These are phyloP conservation scores for Dasypogon diadema DNA, from an alignment of 2,888 invertebrate genomes.

Conservation along the genomic window DNA sequence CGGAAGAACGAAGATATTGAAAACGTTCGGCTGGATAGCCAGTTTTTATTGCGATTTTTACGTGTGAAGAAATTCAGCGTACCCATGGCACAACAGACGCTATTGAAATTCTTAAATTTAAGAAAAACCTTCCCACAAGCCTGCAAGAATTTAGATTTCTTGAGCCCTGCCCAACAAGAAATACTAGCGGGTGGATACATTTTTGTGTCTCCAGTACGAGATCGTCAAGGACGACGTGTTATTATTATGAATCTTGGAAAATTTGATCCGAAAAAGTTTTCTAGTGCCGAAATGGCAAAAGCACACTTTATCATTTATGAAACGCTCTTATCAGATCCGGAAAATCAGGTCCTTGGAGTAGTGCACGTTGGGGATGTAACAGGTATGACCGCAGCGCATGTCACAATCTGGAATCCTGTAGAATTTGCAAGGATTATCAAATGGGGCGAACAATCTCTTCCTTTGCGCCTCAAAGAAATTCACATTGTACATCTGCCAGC, in stretches of 20 bases:
- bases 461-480: conserved; percentile 83
- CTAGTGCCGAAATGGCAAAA: conserved; percentile 78
- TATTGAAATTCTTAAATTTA: conserved; percentile 82
- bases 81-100: conserved; percentile 81
- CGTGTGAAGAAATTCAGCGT: conserved; percentile 84
- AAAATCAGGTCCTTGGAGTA: conserved; percentile 81
- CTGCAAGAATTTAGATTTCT: conserved; percentile 75
- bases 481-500: conserved; percentile 79
- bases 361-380: conserved; percentile 79
- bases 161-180: conserved; percentile 73
- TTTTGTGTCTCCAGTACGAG: conserved; percentile 80
- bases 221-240: conserved; percentile 79
- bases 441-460: conserved; percentile 86
- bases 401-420: conserved; percentile 80
- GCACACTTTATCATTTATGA: conserved; percentile 81
- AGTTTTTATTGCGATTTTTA: conserved; percentile 80
- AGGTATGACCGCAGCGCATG: conserved; percentile 74
- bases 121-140: conserved; percentile 77
- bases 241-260: conserved; percentile 75
- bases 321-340: conserved; percentile 79
- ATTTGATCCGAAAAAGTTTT: conserved; percentile 77
- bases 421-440: conserved; percentile 79
- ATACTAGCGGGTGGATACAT: conserved; percentile 80
- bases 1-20: conserved; percentile 76
- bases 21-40: conserved; percentile 78